Evolutionary conservation across 2,888 invertebrate species (phyloP), one percentile per base, ranked within the genome.

Genomic region (Eristalis arbustorum): DNA sequence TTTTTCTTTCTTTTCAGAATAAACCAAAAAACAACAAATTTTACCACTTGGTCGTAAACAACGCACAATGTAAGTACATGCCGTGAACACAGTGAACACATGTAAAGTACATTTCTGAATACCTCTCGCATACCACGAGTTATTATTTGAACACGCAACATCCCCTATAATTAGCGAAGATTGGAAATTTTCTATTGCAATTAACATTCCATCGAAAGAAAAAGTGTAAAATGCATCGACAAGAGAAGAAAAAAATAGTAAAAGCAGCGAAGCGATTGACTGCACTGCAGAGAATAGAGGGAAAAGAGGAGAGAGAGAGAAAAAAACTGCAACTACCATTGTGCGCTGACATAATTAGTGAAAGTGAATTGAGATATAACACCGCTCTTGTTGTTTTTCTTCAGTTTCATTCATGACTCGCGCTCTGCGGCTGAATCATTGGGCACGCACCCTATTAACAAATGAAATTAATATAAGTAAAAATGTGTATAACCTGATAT

Each of bases 311-410:
- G 66, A 31, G 23, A 74, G 18, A 22, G 49, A 61, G 25, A 34
- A 57, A 57, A 57, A 57, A 22, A 57, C n/a, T 81, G 49, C 76
- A 8, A 59, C 18, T 61, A 37, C 61, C 71, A 25, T 14, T 67
- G 59, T 62, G 66, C 71, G 78, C 78, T 87, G 87, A 83, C 87
- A 87, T 87, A 87, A 87, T 83, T 87, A 83, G 83, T 83, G 87
- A 87, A 87, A 87, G 87, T 87, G 83, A 79, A 79, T 74, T 71
- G 64, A 69, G 63, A 28, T 62, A 62, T 28, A 59, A 14, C 42
- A 25, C 22, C 42, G 14, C 22, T 18, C 61, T n/a, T 31, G 34
- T 22, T 57, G 2, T 71, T 78, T n/a, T 63, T 74, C 11, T 69
- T 69, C 34, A 34, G 31, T 8, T 68, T 71, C 84, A 81, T 82